Evolutionary conservation across 2,888 invertebrate species (phyloP).

Genomic region (Ischnura elegans): DNA sequence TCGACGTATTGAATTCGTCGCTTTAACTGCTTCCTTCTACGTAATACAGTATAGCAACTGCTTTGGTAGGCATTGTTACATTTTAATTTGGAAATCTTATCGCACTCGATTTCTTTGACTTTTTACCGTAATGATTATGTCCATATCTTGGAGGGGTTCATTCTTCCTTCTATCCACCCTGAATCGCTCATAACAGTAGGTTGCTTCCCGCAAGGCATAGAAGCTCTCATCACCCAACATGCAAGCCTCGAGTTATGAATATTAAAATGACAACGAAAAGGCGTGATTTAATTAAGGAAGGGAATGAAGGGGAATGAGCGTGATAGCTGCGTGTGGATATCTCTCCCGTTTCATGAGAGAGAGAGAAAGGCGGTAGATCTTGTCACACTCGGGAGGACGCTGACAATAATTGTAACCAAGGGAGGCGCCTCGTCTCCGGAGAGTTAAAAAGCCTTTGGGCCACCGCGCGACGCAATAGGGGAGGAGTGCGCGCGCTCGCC

Average conservation of each 20-base stretch:
- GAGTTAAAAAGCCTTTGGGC: not conserved
- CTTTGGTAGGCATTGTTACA: too few species aligned
- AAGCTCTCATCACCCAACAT: not conserved
- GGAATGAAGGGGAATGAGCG: not conserved
- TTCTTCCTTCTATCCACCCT: too few species aligned
- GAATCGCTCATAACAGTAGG: too few species aligned
- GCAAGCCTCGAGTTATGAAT: not conserved
- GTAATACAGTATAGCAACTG: too few species aligned
- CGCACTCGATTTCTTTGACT: too few species aligned
- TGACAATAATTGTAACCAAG: not conserved
- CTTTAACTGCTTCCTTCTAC: too few species aligned
- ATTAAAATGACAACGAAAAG: not conserved
- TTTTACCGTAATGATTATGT: too few species aligned
- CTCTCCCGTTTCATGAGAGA: not conserved
- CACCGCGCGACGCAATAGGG: not conserved
- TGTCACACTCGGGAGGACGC: not conserved
- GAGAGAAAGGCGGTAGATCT: not conserved
- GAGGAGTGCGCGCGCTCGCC: not conserved
- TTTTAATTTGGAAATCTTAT: too few species aligned
- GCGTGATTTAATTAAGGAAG: conserved; percentile 10
- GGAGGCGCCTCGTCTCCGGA: not conserved
- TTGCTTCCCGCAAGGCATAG: too few species aligned
- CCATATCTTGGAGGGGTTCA: too few species aligned
- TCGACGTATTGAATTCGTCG: too few species aligned
- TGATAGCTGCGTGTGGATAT: not conserved